Conservation (phyloP, 2,797 vertebrate genomes). For the Mus minutoides region DNA sequence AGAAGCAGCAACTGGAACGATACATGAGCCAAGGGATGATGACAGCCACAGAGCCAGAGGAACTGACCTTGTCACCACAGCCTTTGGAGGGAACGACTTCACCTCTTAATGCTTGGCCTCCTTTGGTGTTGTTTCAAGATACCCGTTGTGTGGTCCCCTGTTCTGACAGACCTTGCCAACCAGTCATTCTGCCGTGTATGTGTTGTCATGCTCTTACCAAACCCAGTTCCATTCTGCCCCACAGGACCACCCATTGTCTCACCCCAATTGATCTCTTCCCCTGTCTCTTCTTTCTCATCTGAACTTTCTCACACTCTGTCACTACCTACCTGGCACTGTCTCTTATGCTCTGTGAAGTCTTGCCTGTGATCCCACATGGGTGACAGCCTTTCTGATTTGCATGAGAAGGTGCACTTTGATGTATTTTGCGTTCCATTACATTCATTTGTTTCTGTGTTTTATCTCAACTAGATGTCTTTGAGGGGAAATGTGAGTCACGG, state of each 20-base stretch:
- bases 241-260: fast-evolving
- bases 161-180: background rate
- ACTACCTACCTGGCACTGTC: no score
- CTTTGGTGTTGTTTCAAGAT: background rate
- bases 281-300: background rate
- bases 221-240: no score
- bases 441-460: background rate
- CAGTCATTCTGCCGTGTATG: fast-evolving
- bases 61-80: background rate
- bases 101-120: background rate
- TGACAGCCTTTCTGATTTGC: background rate
- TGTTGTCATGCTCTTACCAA: fast-evolving
- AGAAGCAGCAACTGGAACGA: fast-evolving
- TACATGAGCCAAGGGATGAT: no score
- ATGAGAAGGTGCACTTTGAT: background rate
- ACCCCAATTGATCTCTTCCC: fast-evolving
- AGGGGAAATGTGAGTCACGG: background rate
- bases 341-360: fast-evolving
- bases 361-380: background rate
- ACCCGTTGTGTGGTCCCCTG: background rate
- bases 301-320: no score
- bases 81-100: background rate
- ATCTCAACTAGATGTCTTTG: background rate
- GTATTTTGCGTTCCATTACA: background rate
- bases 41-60: background rate